phyloP scores from a whole-genome alignment of 1,140 invertebrate genomes.

The Saccostrea cuccullata region DNA sequence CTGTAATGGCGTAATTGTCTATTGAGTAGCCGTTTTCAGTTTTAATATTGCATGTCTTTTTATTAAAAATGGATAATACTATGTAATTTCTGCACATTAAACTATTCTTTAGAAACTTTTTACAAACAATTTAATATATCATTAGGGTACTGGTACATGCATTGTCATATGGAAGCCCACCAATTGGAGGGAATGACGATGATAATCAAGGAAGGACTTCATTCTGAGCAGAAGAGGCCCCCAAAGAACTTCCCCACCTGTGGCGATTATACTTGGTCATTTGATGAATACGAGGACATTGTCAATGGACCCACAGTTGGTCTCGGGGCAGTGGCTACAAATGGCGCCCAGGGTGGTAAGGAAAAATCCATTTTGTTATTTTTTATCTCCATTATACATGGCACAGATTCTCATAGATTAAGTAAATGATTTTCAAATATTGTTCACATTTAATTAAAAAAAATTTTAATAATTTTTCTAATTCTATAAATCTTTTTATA shows the following conservation, averaged over 20 bases:
- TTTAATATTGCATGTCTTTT: neutral
- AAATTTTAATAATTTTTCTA: too few relatives aligned
- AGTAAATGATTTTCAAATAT: too few relatives aligned
- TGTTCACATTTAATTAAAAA: too few relatives aligned
- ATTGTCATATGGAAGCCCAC: slow-evolving; percentile 94
- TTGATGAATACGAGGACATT: neutral
- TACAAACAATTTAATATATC: too few relatives aligned
- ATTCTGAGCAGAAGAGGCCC: slow-evolving; percentile 71
- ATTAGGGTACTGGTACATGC: slow-evolving; percentile 92
- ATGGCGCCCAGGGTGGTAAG: neutral
- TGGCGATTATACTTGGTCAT: slow-evolving; percentile 57
- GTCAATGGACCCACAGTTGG: neutral
- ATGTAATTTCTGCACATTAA: too few relatives aligned
- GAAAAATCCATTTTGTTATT: neutral
- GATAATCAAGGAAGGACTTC: slow-evolving; percentile 86
- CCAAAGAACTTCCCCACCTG: slow-evolving; percentile 78
- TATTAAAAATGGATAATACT: neutral
- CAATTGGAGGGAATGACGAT: slow-evolving; percentile 93
- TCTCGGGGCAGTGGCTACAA: neutral
- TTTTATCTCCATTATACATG: too few relatives aligned
- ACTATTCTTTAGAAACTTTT: too few relatives aligned
- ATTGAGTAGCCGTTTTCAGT: neutral
- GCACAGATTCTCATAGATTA: too few relatives aligned
- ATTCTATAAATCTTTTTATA: too few relatives aligned
- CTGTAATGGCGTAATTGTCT: neutral